A percentile compares a stretch with the other conserved stretches of the same genome.
These are phyloP conservation scores for Porphyrio hochstetteri DNA, from an alignment of 2,113 vertebrate species.

Conservation along the genomic window DNA sequence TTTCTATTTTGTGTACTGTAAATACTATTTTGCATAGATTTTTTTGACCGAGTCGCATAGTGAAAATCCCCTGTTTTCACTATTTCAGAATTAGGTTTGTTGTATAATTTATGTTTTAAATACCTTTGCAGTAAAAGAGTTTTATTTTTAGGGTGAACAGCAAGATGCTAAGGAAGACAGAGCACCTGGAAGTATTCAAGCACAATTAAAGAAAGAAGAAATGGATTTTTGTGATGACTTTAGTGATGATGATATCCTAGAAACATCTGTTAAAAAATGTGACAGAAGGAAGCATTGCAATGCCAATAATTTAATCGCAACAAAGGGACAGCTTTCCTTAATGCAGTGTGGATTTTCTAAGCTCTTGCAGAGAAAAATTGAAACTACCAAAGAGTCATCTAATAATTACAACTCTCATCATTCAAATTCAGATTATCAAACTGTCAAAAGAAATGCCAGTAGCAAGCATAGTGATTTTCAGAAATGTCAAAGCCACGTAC, in stretches of 20 bases:
- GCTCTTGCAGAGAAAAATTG: conserved; percentile 74
- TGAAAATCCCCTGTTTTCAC: neutral
- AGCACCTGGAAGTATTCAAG: neutral
- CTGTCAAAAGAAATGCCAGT: neutral
- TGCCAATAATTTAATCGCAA: neutral
- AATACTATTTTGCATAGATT: neutral
- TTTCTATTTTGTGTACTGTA: neutral
- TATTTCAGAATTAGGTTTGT: neutral
- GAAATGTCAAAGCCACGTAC: neutral
- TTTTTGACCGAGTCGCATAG: neutral
- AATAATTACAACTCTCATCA: neutral
- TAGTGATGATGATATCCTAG: conserved; percentile 82
- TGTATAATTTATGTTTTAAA: neutral
- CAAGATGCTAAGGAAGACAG: conserved; percentile 11
- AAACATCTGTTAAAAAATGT: conserved; percentile 41
- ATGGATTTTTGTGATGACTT: conserved; percentile 80
- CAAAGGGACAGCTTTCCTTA: conserved; percentile 75
- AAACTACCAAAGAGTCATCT: neutral
- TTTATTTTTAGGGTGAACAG: conserved; percentile 17
- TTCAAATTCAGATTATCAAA: conserved; percentile 23
- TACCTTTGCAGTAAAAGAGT: neutral
- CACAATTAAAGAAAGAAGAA: conserved; percentile 20
- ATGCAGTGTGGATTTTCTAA: conserved; percentile 85
- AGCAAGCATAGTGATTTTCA: neutral
- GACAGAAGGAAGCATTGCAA: neutral